Conservation (phyloP, 2,113 vertebrate species). For the Pygathrix nemaeus region DNA sequence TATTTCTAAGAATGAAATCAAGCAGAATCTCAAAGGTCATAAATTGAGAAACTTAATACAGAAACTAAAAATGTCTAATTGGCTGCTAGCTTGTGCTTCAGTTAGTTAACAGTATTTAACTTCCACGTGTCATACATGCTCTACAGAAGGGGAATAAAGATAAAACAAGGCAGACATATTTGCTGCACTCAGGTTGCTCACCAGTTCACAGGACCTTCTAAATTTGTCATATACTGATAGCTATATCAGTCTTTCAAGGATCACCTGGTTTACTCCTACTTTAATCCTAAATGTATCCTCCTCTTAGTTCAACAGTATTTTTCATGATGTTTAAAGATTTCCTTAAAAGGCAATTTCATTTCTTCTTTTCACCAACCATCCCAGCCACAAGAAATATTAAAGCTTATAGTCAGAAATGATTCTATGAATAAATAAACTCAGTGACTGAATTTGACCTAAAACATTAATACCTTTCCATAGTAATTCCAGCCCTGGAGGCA, state of each 20-base stretch:
- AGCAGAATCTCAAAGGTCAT: conserved; percentile 1
- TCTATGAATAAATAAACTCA: conserved; percentile 7
- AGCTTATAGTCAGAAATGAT: background rate
- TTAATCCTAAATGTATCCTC: background rate
- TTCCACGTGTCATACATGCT: background rate
- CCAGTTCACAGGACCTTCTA: background rate
- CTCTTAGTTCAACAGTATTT: background rate
- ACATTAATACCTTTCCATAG: conserved; percentile 91
- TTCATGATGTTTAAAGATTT: conserved; percentile 14
- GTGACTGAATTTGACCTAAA: background rate
- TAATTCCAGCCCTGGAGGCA: conserved; percentile 92
- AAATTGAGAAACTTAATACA: background rate
- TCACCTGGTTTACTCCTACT: background rate
- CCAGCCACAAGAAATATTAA: background rate
- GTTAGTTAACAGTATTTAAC: background rate
- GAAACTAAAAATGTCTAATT: background rate
- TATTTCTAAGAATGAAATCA: conserved; percentile 46
- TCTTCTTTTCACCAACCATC: background rate
- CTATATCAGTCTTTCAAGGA: background rate
- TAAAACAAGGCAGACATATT: background rate
- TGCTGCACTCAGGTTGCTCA: background rate
- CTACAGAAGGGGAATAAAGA: background rate
- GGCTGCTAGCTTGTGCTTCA: background rate
- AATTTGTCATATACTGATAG: background rate
- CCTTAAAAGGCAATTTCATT: conserved; percentile 33